These are phyloP conservation scores for Platichthys stellatus DNA, from an alignment of 2,113 vertebrate species.

Conservation along the genomic window DNA sequence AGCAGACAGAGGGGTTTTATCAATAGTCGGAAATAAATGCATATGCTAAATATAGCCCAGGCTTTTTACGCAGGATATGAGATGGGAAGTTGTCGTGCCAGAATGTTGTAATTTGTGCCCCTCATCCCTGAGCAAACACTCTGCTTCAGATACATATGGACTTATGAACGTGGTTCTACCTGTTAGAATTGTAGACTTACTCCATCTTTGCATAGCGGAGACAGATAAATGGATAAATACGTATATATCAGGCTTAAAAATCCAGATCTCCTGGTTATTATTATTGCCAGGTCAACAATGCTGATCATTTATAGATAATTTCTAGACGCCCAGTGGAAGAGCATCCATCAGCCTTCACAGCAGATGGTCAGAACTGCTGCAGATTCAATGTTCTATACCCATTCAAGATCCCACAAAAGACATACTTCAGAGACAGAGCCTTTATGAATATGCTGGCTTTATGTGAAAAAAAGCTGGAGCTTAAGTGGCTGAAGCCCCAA, in stretches of 20 bases:
- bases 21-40: constrained; percentile 77
- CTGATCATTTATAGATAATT: no score
- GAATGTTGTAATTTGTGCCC: constrained; percentile 43
- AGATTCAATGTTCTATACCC: background rate
- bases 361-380: no score
- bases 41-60: constrained; percentile 70
- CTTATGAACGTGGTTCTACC: background rate
- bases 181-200: constrained; percentile 7
- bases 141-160: constrained; percentile 24
- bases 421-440: background rate
- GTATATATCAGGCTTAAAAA: no score
- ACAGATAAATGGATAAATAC: no score
- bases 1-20: constrained; percentile 71
- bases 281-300: no score
- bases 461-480: background rate
- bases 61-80: constrained; percentile 60
- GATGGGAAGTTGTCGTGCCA: constrained; percentile 58
- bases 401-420: background rate
- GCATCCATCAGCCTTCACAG: no score
- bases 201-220: background rate
- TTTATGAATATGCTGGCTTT: background rate
- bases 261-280: no score
- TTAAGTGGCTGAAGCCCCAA: background rate
- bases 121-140: constrained; percentile 39
- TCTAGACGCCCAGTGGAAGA: no score